Percentiles rank a stretch among this genome's conserved stretches.
Conservation (phyloP, 92 coral and sea anemone genomes). For the Porites rus region DNA sequence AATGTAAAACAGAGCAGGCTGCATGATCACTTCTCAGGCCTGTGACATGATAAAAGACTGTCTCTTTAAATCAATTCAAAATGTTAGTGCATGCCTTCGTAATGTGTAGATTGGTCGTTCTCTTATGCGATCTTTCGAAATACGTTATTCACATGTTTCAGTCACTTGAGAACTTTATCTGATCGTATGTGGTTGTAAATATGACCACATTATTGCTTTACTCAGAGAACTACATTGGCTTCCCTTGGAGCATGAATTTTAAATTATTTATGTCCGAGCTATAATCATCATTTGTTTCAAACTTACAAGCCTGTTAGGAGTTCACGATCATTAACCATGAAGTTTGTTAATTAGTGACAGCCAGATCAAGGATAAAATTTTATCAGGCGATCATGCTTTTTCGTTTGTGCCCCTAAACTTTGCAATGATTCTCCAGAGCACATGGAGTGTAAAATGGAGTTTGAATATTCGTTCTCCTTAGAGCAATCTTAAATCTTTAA, state of each 20-base stretch:
- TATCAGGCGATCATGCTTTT: too few species aligned
- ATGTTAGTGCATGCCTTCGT: constrained; percentile 8
- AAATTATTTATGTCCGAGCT: background rate
- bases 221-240: background rate
- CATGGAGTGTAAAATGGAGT: too few species aligned
- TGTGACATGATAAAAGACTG: background rate
- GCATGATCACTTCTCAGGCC: too few species aligned
- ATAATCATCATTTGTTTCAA: background rate
- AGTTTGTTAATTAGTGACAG: background rate
- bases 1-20: too few species aligned
- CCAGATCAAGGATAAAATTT: background rate
- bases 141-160: background rate
- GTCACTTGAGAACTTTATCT: background rate
- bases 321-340: background rate
- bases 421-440: too few species aligned
- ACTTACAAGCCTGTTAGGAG: background rate
- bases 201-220: background rate
- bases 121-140: background rate
- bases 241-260: background rate
- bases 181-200: constrained; percentile 2
- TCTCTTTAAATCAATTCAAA: background rate
- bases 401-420: too few species aligned
- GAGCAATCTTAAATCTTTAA: too few species aligned
- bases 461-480: too few species aligned
- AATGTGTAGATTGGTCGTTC: background rate